Percentiles rank a stretch among this genome's conserved stretches.
Evolutionary conservation across 2,113 vertebrate species (phyloP).

Genomic region (Leptocoma aspasia): DNA sequence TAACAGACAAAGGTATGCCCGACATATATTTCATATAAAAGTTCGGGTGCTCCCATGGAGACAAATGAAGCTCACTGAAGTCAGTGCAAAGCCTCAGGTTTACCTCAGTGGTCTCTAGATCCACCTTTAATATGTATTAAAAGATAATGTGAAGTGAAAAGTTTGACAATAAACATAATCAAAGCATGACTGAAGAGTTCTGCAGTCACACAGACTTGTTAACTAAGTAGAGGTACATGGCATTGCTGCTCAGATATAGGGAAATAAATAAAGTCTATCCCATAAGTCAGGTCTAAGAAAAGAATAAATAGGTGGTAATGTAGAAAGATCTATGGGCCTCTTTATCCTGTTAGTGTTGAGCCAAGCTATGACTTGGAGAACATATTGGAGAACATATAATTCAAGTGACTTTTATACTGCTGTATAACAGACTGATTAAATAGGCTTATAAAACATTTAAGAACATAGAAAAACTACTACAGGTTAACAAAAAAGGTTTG

Average conservation of each 20-base stretch:
- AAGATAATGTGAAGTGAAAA: neutral
- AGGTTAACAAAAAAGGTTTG: neutral
- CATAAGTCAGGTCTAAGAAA: neutral
- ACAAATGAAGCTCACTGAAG: neutral
- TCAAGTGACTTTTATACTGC: constrained; percentile 12
- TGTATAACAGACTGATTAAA: constrained; percentile 7
- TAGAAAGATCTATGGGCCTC: neutral
- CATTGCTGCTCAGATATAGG: neutral
- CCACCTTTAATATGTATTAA: neutral
- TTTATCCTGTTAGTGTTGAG: neutral
- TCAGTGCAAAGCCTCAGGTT: neutral
- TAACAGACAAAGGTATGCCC: neutral
- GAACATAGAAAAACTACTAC: neutral
- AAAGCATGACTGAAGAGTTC: neutral
- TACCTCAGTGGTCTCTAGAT: neutral
- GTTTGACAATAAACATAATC: neutral
- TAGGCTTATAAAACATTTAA: constrained; percentile 5
- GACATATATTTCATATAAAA: neutral
- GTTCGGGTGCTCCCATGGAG: neutral
- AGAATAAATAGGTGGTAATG: neutral
- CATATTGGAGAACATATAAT: neutral
- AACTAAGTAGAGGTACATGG: neutral
- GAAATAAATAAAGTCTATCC: neutral
- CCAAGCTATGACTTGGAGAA: neutral
- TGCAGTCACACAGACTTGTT: neutral